phyloP scores from a whole-genome alignment of 2,113 vertebrate genomes.

The Lycaon pictus region DNA sequence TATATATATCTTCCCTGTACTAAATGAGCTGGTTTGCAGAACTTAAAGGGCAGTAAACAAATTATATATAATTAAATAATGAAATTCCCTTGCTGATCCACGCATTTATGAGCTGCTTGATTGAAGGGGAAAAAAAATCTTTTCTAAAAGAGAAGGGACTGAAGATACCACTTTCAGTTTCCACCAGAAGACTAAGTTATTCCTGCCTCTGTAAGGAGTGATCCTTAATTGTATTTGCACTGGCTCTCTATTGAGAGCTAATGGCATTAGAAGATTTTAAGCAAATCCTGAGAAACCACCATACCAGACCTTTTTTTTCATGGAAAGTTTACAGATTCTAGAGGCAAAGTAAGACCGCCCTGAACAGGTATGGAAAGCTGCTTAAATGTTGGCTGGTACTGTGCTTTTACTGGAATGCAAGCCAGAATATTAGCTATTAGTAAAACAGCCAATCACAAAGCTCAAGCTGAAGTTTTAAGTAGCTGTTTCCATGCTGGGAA shows the following conservation, averaged over 20 bases:
- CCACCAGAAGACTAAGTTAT: not conserved
- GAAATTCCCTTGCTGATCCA: not conserved
- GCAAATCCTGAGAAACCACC: not conserved
- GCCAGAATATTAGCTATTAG: not conserved
- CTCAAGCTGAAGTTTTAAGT: not conserved
- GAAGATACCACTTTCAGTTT: not conserved
- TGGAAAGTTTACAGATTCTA: not conserved
- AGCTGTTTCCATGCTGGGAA: not conserved
- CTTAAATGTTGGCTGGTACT: not conserved
- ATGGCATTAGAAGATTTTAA: constrained; percentile 13
- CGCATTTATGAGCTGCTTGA: not conserved
- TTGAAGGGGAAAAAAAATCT: too few relatives aligned
- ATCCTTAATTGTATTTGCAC: not conserved
- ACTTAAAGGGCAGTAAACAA: not conserved
- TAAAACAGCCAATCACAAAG: not conserved
- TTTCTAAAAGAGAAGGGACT: not conserved
- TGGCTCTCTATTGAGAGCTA: not conserved
- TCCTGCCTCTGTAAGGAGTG: not conserved
- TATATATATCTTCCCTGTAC: not conserved
- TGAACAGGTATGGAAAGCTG: not conserved
- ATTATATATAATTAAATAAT: constrained; percentile 11
- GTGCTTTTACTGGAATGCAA: not conserved
- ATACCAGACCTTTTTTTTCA: not conserved
- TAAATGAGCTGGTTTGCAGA: not conserved
- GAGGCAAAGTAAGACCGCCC: not conserved